Conservation (phyloP, 2,797 vertebrate genomes). For the Zenarchopterus dispar region DNA sequence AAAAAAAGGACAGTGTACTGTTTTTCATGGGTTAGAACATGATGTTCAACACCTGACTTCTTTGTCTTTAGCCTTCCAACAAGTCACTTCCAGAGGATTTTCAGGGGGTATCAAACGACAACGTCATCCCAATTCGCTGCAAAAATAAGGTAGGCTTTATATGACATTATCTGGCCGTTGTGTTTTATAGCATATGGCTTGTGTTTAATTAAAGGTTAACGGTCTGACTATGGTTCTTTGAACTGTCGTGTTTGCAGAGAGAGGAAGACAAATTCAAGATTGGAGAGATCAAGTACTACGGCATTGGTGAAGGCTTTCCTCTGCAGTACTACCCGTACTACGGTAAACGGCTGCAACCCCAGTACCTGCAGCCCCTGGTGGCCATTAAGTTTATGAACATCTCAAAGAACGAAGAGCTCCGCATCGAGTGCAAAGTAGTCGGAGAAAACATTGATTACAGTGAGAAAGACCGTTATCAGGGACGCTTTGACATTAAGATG, state of each 20-base stretch:
- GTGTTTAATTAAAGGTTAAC: not conserved
- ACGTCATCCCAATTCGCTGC: conserved; percentile 89
- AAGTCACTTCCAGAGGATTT: conserved; percentile 71
- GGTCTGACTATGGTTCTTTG: not conserved
- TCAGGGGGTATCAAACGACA: conserved; percentile 43
- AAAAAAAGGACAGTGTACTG: too few species aligned
- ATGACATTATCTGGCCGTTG: not conserved
- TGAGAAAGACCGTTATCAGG: conserved; percentile 97
- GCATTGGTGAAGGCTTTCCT: conserved; percentile 87
- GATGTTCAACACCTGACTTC: conserved; percentile 10
- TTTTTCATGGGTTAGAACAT: not conserved
- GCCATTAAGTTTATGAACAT: conserved; percentile 94
- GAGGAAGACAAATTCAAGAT: conserved; percentile 85
- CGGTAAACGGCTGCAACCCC: conserved; percentile 88
- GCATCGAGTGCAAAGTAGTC: conserved; percentile 91
- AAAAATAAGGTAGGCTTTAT: conserved; percentile 84
- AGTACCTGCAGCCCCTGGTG: conserved; percentile 95
- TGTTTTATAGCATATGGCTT: too few species aligned
- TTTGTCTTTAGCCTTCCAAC: conserved; percentile 80
- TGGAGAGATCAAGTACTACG: conserved; percentile 84
- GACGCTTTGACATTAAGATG: conserved; percentile 97
- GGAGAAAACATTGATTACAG: conserved; percentile 92
- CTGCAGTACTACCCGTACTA: conserved; percentile 99
- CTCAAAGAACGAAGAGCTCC: conserved; percentile 82
- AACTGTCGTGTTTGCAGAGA: conserved; percentile 75